Evolutionary conservation across 1,140 invertebrate genomes (phyloP).

Genomic region (Halictus rubicundus): DNA sequence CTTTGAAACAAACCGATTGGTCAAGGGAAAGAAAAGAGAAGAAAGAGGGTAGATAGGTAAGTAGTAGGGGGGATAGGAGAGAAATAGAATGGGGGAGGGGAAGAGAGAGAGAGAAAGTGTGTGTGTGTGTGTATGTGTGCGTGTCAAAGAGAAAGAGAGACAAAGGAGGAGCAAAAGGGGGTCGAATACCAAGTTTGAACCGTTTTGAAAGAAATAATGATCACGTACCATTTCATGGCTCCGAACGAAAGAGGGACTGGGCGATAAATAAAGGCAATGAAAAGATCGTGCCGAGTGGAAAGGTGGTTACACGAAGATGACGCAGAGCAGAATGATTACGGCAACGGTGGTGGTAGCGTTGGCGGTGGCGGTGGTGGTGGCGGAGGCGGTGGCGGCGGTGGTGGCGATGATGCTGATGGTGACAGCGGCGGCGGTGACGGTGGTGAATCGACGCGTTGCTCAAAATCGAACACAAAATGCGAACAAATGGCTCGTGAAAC

Average conservation of each 20-base stretch:
- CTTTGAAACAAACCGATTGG: not conserved
- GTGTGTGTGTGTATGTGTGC: too few species aligned
- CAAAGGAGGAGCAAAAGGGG: not conserved
- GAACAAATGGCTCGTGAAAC: not conserved
- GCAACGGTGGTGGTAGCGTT: not conserved
- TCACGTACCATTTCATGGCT: conserved; percentile 51
- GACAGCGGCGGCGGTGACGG: not conserved
- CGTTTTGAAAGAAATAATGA: conserved; percentile 29
- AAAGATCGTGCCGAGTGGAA: conserved; percentile 31
- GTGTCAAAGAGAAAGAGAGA: not conserved
- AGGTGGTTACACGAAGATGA: conserved; percentile 33
- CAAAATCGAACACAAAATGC: conserved; percentile 13
- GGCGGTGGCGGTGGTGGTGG: not conserved
- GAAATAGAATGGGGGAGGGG: not conserved
- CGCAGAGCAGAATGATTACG: conserved; percentile 11
- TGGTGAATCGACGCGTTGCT: conserved; percentile 18
- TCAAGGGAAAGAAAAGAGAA: not conserved
- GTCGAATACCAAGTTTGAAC: not conserved
- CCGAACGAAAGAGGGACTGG: conserved; percentile 15
- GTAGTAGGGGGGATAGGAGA: not conserved
- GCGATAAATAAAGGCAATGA: conserved; percentile 23
- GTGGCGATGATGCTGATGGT: not conserved
- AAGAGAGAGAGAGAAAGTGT: not conserved
- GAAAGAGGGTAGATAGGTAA: too few species aligned
- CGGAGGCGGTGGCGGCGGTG: not conserved